A percentile compares a stretch with the other conserved stretches of the same genome.
Conservation (phyloP, 2,888 invertebrate genomes). For the Hesperia comma region DNA sequence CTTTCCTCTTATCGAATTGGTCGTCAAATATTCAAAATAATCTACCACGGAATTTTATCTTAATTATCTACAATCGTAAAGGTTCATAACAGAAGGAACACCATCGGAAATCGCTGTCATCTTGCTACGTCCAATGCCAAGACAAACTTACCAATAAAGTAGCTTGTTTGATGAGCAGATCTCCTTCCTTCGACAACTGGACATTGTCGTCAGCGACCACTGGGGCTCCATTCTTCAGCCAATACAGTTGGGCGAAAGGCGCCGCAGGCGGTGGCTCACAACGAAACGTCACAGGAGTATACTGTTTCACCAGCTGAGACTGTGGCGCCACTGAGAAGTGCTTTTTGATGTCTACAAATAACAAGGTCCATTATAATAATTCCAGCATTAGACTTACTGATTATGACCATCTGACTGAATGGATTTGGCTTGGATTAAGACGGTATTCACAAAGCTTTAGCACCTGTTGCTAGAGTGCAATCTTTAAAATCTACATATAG, state of each 20-base stretch:
- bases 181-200: slow-evolving; percentile 92
- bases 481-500: too few species aligned
- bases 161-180: slow-evolving; percentile 93
- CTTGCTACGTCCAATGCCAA: background rate
- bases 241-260: slow-evolving; percentile 93
- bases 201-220: slow-evolving; percentile 86
- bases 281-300: slow-evolving; percentile 92
- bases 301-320: slow-evolving; percentile 91
- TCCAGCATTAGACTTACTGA: too few species aligned
- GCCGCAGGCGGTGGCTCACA: slow-evolving; percentile 95
- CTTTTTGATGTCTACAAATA: slow-evolving; percentile 90
- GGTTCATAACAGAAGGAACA: too few species aligned
- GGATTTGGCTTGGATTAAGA: too few species aligned
- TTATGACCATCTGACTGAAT: too few species aligned
- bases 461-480: too few species aligned
- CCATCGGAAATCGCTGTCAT: too few species aligned
- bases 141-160: slow-evolving; percentile 84
- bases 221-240: slow-evolving; percentile 91
- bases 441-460: too few species aligned
- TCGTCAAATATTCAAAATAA: too few species aligned
- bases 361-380: background rate
- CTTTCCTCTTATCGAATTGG: background rate
- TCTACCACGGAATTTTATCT: too few species aligned
- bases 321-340: slow-evolving; percentile 95
- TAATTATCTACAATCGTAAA: too few species aligned